A percentile compares a stretch with the other conserved stretches of the same genome.
phyloP scores from a whole-genome alignment of 2,888 invertebrate genomes.

The Patella ulyssiponensis region DNA sequence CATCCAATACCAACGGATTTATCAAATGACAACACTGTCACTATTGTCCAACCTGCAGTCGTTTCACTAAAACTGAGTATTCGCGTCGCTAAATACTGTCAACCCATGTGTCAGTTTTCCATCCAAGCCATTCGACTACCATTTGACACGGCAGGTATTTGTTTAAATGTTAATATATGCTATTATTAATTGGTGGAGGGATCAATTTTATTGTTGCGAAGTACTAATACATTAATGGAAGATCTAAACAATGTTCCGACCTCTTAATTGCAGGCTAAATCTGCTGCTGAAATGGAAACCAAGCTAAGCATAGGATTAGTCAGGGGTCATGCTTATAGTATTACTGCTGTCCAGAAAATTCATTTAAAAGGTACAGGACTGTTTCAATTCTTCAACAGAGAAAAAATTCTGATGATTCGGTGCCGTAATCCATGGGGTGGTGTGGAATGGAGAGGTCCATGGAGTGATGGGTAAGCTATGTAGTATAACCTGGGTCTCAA shows the following conservation, averaged over 20 bases:
- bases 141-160: no score
- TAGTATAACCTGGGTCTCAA: background rate
- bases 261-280: conserved; percentile 37
- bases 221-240: no score
- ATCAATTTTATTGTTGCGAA: no score
- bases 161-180: no score
- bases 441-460: conserved; percentile 76
- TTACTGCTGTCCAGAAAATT: conserved; percentile 76
- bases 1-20: no score
- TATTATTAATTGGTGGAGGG: no score
- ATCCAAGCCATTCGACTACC: no score
- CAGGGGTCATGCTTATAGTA: conserved; percentile 78
- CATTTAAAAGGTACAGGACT: conserved; percentile 67
- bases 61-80: no score
- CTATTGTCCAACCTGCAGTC: no score
- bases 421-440: conserved; percentile 77
- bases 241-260: background rate
- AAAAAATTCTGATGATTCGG: conserved; percentile 75
- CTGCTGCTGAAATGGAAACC: conserved; percentile 74
- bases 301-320: conserved; percentile 76
- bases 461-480: conserved; percentile 75
- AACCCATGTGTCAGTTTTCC: no score
- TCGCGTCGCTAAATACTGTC: no score
- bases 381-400: conserved; percentile 70
- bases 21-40: no score